Percentiles rank a stretch among this genome's conserved stretches.
Conservation (phyloP, 2,113 vertebrate genomes). For the Maccullochella peelii region DNA sequence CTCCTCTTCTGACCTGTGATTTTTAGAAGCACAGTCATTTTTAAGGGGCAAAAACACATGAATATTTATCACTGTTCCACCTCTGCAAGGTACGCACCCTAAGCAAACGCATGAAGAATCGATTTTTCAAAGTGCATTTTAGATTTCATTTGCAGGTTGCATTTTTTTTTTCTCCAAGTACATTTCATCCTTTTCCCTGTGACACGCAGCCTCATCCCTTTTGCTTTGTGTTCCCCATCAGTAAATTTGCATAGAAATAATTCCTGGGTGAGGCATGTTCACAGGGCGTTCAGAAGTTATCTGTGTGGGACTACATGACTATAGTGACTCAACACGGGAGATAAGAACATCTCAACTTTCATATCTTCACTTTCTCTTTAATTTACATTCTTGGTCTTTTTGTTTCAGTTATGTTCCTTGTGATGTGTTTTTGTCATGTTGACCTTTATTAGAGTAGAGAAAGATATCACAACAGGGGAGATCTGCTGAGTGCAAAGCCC, state of each 20-base stretch:
- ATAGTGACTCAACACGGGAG: constrained; percentile 4
- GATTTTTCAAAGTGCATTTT: constrained; percentile 64
- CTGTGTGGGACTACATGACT: constrained; percentile 22
- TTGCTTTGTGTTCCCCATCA: constrained; percentile 42
- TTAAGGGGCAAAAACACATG: constrained; percentile 42
- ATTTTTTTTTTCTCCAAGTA: constrained; percentile 9
- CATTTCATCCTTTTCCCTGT: constrained; percentile 13
- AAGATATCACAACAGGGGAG: not conserved
- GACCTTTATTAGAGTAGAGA: constrained; percentile 16
- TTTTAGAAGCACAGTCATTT: constrained; percentile 53
- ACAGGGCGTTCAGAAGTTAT: constrained; percentile 35
- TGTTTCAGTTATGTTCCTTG: not conserved
- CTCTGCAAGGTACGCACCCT: constrained; percentile 37
- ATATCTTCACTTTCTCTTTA: not conserved
- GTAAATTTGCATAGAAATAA: constrained; percentile 65
- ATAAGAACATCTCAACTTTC: constrained; percentile 7
- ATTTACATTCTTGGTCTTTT: not conserved
- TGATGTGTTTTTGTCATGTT: not conserved
- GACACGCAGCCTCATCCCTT: constrained; percentile 16
- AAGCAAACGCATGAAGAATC: constrained; percentile 50
- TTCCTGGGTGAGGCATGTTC: constrained; percentile 51
- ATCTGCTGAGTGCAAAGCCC: constrained; percentile 8
- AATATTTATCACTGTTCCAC: constrained; percentile 65
- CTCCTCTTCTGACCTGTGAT: constrained; percentile 36
- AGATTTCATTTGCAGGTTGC: constrained; percentile 66